Conservation (phyloP, 2,797 vertebrate genomes). For the Denticeps clupeoides region DNA sequence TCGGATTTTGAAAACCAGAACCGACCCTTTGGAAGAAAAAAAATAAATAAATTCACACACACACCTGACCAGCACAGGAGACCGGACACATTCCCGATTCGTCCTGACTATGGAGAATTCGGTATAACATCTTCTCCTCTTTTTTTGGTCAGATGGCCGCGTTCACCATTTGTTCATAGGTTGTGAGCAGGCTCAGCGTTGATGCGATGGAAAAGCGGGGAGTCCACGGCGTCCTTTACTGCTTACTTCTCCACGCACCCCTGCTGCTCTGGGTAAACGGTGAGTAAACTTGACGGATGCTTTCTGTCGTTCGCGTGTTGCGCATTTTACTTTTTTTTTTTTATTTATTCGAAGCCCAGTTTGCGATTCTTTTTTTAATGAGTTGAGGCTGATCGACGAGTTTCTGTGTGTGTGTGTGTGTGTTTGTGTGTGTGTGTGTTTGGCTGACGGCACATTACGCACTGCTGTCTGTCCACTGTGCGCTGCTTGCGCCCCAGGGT, state of each 20-base stretch:
- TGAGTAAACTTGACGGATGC: constrained; percentile 49
- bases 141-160: constrained; percentile 40
- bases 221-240: constrained; percentile 63
- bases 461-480: too few species aligned
- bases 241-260: constrained; percentile 65
- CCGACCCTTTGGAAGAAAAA: constrained; percentile 13
- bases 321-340: not conserved
- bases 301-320: constrained; percentile 6
- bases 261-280: constrained; percentile 64
- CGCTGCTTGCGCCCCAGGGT: too few species aligned
- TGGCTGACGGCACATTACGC: not conserved
- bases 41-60: not conserved
- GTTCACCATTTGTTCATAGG: constrained; percentile 27
- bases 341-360: not conserved
- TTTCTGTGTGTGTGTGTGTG: not conserved
- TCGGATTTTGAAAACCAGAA: constrained; percentile 28
- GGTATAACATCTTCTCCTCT: constrained; percentile 25
- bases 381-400: not conserved
- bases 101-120: constrained; percentile 33
- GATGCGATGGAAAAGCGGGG: constrained; percentile 72
- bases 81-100: constrained; percentile 8
- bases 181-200: too few species aligned
- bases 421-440: not conserved
- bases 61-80: too few species aligned
- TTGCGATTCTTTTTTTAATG: not conserved